Percentiles rank a stretch among this genome's conserved stretches.
Conservation (phyloP, 2,797 vertebrate species). For the Hemitrygon akajei region DNA sequence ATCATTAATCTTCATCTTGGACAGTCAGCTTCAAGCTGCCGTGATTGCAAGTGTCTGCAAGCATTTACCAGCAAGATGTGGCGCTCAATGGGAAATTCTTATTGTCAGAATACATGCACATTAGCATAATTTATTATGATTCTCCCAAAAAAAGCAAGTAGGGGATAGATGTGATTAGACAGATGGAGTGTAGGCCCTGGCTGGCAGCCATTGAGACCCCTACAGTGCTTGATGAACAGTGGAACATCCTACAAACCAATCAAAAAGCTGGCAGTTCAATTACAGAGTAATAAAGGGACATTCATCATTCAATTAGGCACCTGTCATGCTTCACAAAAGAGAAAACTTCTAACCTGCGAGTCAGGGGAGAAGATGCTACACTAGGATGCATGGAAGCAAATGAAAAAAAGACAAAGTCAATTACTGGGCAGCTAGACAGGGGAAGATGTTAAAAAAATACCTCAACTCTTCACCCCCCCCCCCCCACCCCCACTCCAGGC, state of each 20-base stretch:
- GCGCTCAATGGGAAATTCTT: constrained; percentile 57
- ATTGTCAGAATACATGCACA: constrained; percentile 57
- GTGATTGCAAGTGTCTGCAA: constrained; percentile 54
- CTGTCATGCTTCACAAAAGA: constrained; percentile 85
- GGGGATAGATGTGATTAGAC: constrained; percentile 74
- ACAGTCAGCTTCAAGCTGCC: constrained; percentile 76
- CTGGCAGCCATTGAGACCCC: constrained; percentile 68
- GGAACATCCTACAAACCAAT: constrained; percentile 72
- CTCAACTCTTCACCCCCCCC: not conserved
- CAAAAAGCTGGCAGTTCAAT: constrained; percentile 81
- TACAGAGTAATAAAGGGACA: constrained; percentile 94
- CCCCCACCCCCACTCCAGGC: constrained; percentile 41
- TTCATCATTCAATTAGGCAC: constrained; percentile 99
- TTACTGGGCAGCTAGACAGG: constrained; percentile 58
- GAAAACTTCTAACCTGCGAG: constrained; percentile 74
- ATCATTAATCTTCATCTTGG: constrained; percentile 97
- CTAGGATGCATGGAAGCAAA: constrained; percentile 55
- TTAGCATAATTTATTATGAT: constrained; percentile 89
- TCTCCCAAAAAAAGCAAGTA: constrained; percentile 64
- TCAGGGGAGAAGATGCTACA: constrained; percentile 48
- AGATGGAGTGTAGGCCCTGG: constrained; percentile 81
- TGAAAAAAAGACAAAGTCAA: constrained; percentile 68
- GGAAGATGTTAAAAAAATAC: constrained; percentile 48
- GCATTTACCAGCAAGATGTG: constrained; percentile 48
- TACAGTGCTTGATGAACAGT: constrained; percentile 54